Conservation (phyloP, 2,888 invertebrate genomes). For the Nomada ruficornis region DNA sequence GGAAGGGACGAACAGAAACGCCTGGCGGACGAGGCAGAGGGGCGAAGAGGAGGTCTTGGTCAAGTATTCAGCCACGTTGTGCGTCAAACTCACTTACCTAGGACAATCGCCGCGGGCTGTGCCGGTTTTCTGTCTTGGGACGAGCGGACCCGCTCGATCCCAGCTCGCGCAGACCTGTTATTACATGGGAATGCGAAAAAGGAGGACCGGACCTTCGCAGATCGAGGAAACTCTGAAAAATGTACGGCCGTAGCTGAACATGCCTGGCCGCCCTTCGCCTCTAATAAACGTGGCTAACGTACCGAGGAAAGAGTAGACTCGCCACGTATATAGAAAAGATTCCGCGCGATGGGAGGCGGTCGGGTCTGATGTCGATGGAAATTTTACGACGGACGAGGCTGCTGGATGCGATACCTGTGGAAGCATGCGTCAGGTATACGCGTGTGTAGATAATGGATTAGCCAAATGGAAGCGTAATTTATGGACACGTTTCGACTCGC, state of each 20-base stretch:
- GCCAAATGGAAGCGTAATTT: no score
- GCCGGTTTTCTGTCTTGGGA: conserved; percentile 75
- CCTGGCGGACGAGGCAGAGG: not conserved
- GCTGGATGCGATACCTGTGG: conserved; percentile 7
- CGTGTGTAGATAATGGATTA: not conserved
- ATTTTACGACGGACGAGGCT: conserved; percentile 32
- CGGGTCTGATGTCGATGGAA: conserved; percentile 40
- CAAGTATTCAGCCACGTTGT: conserved; percentile 52
- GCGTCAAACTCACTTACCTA: conserved; percentile 79
- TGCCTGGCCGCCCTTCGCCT: conserved; percentile 66
- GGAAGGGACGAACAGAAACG: not conserved
- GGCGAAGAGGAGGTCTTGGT: conserved; percentile 20
- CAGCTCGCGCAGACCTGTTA: conserved; percentile 74
- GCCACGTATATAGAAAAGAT: conserved; percentile 51
- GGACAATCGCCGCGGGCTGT: conserved; percentile 79
- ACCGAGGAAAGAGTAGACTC: conserved; percentile 53
- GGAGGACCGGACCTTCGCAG: conserved; percentile 70
- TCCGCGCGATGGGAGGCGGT: conserved; percentile 25
- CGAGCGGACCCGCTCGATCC: conserved; percentile 71
- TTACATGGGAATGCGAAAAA: conserved; percentile 78
- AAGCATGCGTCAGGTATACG: not conserved
- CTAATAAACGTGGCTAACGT: conserved; percentile 67
- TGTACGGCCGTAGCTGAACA: conserved; percentile 52
- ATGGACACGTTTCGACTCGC: no score
- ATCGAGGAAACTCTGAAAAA: conserved; percentile 72